Base-by-base conservation (phyloP, 2,888 invertebrate species). In the Abrostola tripartita region DNA sequence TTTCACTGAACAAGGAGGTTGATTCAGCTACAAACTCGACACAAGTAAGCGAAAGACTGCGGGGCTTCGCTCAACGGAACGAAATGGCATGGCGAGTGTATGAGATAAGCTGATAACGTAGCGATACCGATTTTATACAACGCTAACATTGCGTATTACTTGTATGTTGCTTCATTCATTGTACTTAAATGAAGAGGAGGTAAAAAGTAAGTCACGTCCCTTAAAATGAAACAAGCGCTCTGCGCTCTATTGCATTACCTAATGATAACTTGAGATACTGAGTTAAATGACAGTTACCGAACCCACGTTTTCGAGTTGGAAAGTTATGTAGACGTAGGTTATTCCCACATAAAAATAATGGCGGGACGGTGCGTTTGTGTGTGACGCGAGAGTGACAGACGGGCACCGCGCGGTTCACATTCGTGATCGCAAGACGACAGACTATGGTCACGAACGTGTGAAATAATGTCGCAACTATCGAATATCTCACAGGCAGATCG, bases 41-140 rank as follows among this genome's bases (percentile, higher is more conserved):
- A 84, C 85, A 84, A 83, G 88, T 87, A 81, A 84, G 78, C 78
- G 80, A 83, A 83, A 85, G 81, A 92, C 91, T 92, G 90, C 75
- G 85, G 84, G 86, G 86, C 83, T 88, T 87, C 85, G 86, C 81
- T 79, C 82, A 83, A 84, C 85, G 83, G 79, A 88, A 85, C 89
- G 84, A 89, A 91, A 92, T 91, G 88, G 92, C 89, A 91, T 86
- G 89, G 88, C 83, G 87, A 88, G 89, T 85, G 85, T 81, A 76
- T 74, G 74, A 92, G 94, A 94, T 94, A 94, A 93, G 92, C 92
- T 92, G 94, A 94, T 94, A 94, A 94, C 85, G 82, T 71, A 60
- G 85, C 90, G 92, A 93, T 93, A 93, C 84, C 81, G 81, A 87
- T 85, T 88, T 89, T 85, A 87, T 85, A 86, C 82, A 82, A 83